A percentile compares a stretch with the other conserved stretches of the same genome.
Conservation (phyloP, 2,797 vertebrate species). For the Rhinatrema bivittatum region DNA sequence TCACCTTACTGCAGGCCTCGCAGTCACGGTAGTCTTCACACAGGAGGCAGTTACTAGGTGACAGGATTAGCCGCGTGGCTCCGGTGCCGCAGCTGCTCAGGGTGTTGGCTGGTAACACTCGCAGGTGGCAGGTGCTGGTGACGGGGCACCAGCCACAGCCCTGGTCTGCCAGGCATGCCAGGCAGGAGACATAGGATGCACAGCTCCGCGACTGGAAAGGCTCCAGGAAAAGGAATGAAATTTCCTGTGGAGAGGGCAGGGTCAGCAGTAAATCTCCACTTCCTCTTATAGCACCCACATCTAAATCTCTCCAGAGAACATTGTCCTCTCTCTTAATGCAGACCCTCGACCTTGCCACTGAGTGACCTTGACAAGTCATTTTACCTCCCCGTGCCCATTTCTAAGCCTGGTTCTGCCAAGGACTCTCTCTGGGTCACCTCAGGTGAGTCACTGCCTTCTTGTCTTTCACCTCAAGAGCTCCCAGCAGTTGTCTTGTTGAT, state of each 20-base stretch:
- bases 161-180: slow-evolving; percentile 82
- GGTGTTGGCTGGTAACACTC: slow-evolving; percentile 43
- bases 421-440: no score
- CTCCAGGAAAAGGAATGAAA: slow-evolving; percentile 86
- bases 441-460: no score
- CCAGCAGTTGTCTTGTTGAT: no score
- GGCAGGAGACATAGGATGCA: slow-evolving; percentile 69
- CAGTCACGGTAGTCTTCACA: slow-evolving; percentile 88
- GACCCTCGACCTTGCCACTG: no score
- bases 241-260: slow-evolving; percentile 56
- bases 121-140: slow-evolving; percentile 64
- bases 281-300: no score
- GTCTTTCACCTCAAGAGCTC: no score
- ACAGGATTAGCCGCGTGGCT: slow-evolving; percentile 66
- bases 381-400: no score
- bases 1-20: slow-evolving; percentile 77
- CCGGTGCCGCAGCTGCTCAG: slow-evolving; percentile 39
- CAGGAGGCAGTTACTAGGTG: slow-evolving; percentile 71
- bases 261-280: no score
- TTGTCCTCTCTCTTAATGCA: no score
- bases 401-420: no score
- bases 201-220: slow-evolving; percentile 77
- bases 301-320: no score
- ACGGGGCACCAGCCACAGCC: slow-evolving; percentile 85
- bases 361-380: no score